Percentiles rank a stretch among this genome's conserved stretches.
Conservation (phyloP, 2,113 vertebrate species). For the Pycnonotus jocosus region DNA sequence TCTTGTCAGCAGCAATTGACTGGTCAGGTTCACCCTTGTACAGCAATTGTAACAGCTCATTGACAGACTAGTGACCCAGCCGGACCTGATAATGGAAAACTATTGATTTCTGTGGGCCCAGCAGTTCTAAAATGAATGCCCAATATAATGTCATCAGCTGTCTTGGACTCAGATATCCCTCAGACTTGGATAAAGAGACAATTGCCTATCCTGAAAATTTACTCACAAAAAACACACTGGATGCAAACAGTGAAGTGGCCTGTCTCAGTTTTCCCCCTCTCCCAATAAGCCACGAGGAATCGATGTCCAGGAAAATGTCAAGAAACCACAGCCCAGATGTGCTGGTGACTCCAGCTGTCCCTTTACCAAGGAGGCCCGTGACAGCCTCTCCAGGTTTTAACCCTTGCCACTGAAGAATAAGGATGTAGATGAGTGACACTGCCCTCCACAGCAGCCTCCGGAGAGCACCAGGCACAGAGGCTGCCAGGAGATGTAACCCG, state of each 20-base stretch:
- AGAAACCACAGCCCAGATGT: background rate
- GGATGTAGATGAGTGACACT: accelerated
- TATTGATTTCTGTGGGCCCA: slow-evolving; percentile 91
- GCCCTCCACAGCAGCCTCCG: background rate
- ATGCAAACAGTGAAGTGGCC: background rate
- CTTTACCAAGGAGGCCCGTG: background rate
- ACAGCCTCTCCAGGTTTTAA: background rate
- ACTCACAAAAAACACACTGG: background rate
- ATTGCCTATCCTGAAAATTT: slow-evolving; percentile 44
- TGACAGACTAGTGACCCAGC: slow-evolving; percentile 97
- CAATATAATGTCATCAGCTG: slow-evolving; percentile 83
- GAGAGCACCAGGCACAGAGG: background rate
- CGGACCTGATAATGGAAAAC: slow-evolving; percentile 96
- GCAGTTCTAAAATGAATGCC: slow-evolving; percentile 81
- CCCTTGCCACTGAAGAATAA: background rate
- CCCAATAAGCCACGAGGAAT: background rate
- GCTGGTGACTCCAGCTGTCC: background rate
- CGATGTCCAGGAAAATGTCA: background rate
- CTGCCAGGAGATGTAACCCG: background rate
- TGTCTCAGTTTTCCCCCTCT: background rate
- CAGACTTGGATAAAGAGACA: slow-evolving; percentile 28
- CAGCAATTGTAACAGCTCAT: slow-evolving; percentile 91
- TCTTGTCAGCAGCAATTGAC: slow-evolving; percentile 95
- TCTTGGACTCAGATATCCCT: slow-evolving; percentile 68
- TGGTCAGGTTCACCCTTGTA: slow-evolving; percentile 85